Conservation (phyloP, 2,113 vertebrate species). For the Pavo muticus region DNA sequence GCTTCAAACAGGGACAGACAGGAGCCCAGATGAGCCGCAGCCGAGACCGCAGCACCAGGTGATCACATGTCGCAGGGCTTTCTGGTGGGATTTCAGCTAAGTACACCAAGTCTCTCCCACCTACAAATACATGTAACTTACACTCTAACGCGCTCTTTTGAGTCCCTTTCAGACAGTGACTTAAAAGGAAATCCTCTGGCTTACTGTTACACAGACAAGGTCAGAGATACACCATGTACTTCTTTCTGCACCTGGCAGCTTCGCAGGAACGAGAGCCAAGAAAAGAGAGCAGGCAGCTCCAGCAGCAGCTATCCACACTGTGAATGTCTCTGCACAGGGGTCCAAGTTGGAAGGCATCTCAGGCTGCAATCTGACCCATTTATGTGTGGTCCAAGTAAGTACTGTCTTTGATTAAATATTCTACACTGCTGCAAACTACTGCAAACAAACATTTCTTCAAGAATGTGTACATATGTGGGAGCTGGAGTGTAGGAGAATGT, state of each 20-base stretch:
- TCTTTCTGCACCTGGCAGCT: conserved; percentile 7
- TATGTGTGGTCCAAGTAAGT: neutral
- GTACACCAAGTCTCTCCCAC: neutral
- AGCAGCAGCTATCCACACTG: neutral
- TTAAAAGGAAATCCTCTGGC: neutral
- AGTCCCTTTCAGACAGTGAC: neutral
- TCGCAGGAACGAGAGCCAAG: neutral
- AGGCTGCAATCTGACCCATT: neutral
- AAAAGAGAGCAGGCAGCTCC: neutral
- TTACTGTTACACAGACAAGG: neutral
- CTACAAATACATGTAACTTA: neutral
- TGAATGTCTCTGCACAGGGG: neutral
- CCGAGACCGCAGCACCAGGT: neutral
- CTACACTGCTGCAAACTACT: neutral
- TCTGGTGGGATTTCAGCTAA: neutral
- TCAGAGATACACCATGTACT: neutral
- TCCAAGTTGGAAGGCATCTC: neutral
- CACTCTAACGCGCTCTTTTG: neutral
- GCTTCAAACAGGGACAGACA: neutral
- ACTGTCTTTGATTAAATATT: neutral
- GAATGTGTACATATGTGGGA: neutral
- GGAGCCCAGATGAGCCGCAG: neutral
- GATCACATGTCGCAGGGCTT: neutral
- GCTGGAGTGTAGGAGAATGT: neutral
- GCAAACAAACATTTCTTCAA: neutral